phyloP scores from a whole-genome alignment of 2,113 vertebrate species.

The Trachemys scripta region DNA sequence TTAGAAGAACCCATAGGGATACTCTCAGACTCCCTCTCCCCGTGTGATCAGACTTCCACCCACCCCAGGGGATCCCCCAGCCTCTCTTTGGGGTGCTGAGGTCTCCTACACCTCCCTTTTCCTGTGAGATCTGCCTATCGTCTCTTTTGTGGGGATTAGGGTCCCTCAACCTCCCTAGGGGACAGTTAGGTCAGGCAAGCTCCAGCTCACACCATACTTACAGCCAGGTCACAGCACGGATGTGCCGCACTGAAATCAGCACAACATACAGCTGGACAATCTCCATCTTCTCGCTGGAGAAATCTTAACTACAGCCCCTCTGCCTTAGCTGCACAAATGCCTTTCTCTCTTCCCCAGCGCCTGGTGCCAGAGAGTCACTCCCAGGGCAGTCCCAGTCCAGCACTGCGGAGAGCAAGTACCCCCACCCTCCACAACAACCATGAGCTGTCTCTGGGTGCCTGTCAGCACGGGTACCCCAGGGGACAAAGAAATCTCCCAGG shows the following conservation, averaged over 20 bases:
- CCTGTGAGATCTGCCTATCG: background rate
- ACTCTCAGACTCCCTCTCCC: background rate
- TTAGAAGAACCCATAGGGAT: background rate
- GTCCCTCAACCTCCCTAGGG: background rate
- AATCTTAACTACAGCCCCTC: background rate
- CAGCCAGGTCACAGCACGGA: background rate
- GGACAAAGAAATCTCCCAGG: rapidly evolving
- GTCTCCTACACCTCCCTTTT: background rate
- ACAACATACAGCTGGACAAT: background rate
- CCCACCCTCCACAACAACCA: background rate
- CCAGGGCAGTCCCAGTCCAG: background rate
- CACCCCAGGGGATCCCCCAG: background rate
- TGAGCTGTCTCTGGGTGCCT: background rate
- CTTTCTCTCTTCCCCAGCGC: background rate
- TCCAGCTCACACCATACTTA: background rate
- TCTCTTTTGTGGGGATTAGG: background rate
- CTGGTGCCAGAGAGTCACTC: rapidly evolving
- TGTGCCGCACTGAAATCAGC: rapidly evolving
- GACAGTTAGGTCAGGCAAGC: background rate
- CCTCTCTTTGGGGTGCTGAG: background rate
- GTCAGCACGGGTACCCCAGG: rapidly evolving
- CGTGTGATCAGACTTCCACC: background rate
- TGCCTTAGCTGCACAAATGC: rapidly evolving
- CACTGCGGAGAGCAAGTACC: background rate
- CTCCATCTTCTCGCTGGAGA: background rate